Evolutionary conservation across 2,797 vertebrate species (phyloP).

Genomic region (Characodon lateralis): DNA sequence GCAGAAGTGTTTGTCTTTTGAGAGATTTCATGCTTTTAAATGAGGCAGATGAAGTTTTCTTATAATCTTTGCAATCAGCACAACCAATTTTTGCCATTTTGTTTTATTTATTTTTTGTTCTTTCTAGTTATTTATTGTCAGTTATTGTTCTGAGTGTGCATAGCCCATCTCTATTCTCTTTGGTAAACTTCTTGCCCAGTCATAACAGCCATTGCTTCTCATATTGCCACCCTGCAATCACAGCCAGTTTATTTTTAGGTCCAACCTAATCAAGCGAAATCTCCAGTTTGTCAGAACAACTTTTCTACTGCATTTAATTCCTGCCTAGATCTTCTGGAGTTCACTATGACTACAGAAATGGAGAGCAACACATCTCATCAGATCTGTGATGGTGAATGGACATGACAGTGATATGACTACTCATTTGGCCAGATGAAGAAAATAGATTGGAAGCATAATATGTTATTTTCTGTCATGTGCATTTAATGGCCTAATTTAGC

Average conservation of each 20-base stretch:
- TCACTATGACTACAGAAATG: constrained; percentile 37
- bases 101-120: background rate
- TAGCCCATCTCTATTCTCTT: background rate
- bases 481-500: constrained; percentile 16
- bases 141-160: background rate
- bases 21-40: background rate
- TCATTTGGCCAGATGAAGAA: constrained; percentile 47
- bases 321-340: constrained; percentile 17
- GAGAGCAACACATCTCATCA: constrained; percentile 35
- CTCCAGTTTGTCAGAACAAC: constrained; percentile 42
- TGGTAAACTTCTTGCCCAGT: constrained; percentile 2
- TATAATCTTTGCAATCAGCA: background rate
- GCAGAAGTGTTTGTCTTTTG: background rate
- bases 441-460: constrained; percentile 40
- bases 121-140: background rate
- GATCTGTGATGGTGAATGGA: constrained; percentile 33
- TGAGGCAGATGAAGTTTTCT: background rate
- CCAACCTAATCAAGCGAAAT: constrained; percentile 39
- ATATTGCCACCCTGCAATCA: constrained; percentile 32
- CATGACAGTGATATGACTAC: constrained; percentile 54
- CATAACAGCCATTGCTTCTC: constrained; percentile 2
- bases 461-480: constrained; percentile 33
- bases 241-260: constrained; percentile 61
- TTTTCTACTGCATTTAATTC: constrained; percentile 64
- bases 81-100: background rate